These are phyloP conservation scores for Diarsia brunnea DNA, from an alignment of 2,888 invertebrate genomes.

Conservation along the genomic window DNA sequence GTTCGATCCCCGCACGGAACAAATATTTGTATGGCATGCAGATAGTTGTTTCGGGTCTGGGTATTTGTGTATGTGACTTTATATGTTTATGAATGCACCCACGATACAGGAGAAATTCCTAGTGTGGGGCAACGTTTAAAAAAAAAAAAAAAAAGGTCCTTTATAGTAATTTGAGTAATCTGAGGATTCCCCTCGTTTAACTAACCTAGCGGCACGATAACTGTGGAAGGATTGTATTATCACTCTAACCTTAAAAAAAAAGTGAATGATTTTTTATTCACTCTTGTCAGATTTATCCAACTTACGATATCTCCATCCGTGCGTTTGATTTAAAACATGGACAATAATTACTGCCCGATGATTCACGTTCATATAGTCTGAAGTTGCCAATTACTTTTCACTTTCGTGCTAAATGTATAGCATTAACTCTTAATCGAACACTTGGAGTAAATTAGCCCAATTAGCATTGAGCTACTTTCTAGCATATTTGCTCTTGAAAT, in stretches of 20 bases:
- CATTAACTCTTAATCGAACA: conserved; percentile 27
- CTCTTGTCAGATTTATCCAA: conserved; percentile 16
- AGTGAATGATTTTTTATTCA: conserved; percentile 6
- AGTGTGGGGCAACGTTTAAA: no score
- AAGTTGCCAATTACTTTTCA: conserved; percentile 50
- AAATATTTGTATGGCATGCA: no score
- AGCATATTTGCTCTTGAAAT: not conserved
- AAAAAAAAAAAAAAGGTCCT: no score
- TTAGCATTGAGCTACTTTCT: conserved; percentile 50
- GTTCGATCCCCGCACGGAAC: no score
- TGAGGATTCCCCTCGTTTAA: no score
- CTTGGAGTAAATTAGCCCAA: conserved; percentile 40
- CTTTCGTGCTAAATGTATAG: conserved; percentile 40
- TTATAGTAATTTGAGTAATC: no score
- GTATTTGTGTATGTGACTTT: no score
- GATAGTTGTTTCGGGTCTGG: no score
- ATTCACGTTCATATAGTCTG: conserved; percentile 21
- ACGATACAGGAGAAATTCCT: no score
- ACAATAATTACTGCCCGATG: conserved; percentile 31
- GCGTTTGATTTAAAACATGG: conserved; percentile 25
- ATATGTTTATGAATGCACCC: no score
- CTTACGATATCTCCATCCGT: not conserved
- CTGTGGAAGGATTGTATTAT: not conserved
- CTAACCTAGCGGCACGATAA: no score
- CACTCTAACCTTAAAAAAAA: not conserved